phyloP scores from a whole-genome alignment of 2,888 invertebrate genomes.

The Nomada ferruginata region DNA sequence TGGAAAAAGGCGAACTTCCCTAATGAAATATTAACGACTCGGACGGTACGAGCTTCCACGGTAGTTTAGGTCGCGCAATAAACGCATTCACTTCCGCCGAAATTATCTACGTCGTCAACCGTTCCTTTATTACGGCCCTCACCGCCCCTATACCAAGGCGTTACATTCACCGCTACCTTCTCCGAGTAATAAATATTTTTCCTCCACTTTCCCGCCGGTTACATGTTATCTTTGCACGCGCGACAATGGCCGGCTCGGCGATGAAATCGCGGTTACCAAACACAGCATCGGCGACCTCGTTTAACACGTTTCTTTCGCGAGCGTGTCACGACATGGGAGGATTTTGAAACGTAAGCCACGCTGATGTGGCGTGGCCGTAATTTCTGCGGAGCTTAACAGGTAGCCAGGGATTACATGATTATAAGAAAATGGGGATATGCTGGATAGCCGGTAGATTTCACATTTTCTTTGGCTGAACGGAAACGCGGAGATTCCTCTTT shows the following conservation, averaged over 20 bases:
- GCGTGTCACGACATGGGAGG: conserved; percentile 2
- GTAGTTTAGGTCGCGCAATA: conserved; percentile 52
- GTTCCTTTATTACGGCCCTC: conserved; percentile 40
- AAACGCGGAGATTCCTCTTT: too few relatives aligned
- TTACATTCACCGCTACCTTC: conserved; percentile 8
- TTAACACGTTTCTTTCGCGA: conserved; percentile 2
- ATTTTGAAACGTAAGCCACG: neutral
- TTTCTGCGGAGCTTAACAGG: neutral
- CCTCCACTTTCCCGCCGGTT: neutral
- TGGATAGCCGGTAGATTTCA: neutral
- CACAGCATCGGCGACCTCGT: conserved; percentile 2
- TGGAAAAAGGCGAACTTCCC: conserved; percentile 55
- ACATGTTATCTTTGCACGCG: conserved; percentile 4
- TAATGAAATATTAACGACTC: conserved; percentile 71
- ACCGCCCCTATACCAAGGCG: neutral
- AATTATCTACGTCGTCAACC: conserved; percentile 34
- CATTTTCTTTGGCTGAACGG: neutral
- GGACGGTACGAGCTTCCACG: conserved; percentile 53
- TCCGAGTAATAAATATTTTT: conserved; percentile 3
- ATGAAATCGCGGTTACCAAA: conserved; percentile 13
- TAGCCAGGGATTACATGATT: neutral
- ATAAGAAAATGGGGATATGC: neutral
- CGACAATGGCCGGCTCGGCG: neutral
- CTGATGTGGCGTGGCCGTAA: neutral
- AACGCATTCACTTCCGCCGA: conserved; percentile 19